phyloP scores from a whole-genome alignment of 2,113 vertebrate genomes.

The Bettongia penicillata region DNA sequence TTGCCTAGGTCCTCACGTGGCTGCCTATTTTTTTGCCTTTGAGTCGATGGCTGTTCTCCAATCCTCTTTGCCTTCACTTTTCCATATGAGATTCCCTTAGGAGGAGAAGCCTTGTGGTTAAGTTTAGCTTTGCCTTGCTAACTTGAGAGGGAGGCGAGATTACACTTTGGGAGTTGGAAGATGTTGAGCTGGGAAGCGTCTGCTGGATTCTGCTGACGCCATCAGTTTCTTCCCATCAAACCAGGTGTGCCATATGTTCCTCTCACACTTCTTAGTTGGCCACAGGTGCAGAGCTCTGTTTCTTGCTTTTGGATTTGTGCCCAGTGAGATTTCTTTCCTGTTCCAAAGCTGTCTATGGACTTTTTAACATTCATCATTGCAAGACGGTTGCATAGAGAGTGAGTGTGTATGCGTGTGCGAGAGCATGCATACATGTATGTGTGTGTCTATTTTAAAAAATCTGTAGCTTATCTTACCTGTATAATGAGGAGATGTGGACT shows the following conservation, averaged over 20 bases:
- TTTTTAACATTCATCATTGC: constrained; percentile 61
- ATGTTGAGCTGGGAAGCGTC: constrained; percentile 73
- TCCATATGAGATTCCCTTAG: constrained; percentile 69
- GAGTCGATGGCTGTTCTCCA: constrained; percentile 56
- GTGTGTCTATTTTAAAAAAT: constrained; percentile 74
- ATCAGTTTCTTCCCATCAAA: constrained; percentile 64
- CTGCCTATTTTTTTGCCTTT: constrained; percentile 47
- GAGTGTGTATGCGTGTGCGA: constrained; percentile 68
- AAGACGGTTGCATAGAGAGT: constrained; percentile 61
- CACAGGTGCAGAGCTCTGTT: constrained; percentile 78
- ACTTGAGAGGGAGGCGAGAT: constrained; percentile 74
- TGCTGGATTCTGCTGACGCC: constrained; percentile 74
- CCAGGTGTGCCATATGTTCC: constrained; percentile 75
- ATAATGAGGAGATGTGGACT: not conserved
- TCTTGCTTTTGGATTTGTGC: constrained; percentile 74
- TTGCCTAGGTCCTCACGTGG: constrained; percentile 62
- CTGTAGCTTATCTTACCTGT: constrained; percentile 58
- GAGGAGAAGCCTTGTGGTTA: constrained; percentile 77
- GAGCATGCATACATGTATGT: constrained; percentile 71
- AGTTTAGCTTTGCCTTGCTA: constrained; percentile 77
- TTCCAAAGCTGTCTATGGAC: constrained; percentile 70
- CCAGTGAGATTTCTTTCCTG: constrained; percentile 64
- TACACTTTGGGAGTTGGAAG: constrained; percentile 73
- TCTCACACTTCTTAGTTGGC: constrained; percentile 76
- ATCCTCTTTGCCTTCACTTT: constrained; percentile 47